Percentiles rank a stretch among this genome's conserved stretches.
Conservation (phyloP, 2,888 invertebrate species). For the Standfussiana lucernea region DNA sequence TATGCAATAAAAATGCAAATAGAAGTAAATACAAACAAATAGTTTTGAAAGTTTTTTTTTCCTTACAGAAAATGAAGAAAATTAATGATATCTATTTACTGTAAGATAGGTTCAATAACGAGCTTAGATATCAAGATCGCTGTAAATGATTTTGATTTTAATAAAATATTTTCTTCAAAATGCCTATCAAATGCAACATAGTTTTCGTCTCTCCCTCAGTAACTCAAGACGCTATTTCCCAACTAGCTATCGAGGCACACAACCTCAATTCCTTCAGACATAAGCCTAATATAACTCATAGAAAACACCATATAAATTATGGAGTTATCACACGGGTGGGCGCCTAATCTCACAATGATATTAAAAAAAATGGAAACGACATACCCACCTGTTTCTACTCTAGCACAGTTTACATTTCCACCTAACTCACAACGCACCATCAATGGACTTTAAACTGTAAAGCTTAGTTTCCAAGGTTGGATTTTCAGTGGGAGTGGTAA, state of each 20-base stretch:
- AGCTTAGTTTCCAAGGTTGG: background rate
- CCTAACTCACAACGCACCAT: background rate
- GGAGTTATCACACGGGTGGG: slow-evolving; percentile 62
- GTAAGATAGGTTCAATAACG: background rate
- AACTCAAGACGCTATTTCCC: slow-evolving; percentile 29
- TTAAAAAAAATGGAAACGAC: slow-evolving; percentile 77
- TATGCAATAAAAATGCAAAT: too few relatives aligned
- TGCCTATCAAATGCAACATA: background rate
- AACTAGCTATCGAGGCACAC: slow-evolving; percentile 18
- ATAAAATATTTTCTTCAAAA: background rate
- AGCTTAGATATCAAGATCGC: background rate
- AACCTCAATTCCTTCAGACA: slow-evolving; percentile 27
- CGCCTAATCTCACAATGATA: slow-evolving; percentile 72
- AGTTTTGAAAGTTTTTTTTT: background rate
- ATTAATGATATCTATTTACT: background rate
- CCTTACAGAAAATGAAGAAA: background rate
- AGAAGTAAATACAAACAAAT: background rate
- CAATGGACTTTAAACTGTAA: slow-evolving; percentile 49
- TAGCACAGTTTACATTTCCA: slow-evolving; percentile 18
- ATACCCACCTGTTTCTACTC: slow-evolving; percentile 76
- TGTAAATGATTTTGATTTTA: background rate
- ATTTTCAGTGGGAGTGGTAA: slow-evolving; percentile 28
- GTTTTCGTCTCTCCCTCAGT: background rate
- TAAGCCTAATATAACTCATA: slow-evolving; percentile 56
- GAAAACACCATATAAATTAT: slow-evolving; percentile 59